Percentiles rank a stretch among this genome's conserved stretches.
phyloP scores from a whole-genome alignment of 2,113 vertebrate species.

The Pteronura brasiliensis region DNA sequence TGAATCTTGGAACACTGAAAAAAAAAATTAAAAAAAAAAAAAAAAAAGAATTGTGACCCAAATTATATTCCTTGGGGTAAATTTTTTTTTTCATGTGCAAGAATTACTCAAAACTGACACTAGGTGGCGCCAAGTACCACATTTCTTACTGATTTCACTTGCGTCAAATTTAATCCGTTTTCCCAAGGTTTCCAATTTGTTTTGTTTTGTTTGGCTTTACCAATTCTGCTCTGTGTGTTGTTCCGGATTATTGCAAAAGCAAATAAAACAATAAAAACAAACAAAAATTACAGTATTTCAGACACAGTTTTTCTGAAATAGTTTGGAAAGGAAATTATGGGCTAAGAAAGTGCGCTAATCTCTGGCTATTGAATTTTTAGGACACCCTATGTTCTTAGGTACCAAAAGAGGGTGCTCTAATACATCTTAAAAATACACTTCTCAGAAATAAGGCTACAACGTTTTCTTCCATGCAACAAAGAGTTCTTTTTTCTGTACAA shows the following conservation, averaged over 20 bases:
- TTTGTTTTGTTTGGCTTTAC: neutral
- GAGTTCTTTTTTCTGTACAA: neutral
- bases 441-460: neutral
- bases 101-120: neutral
- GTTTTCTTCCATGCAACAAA: neutral
- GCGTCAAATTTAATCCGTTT: neutral
- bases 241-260: neutral
- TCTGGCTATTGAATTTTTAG: neutral
- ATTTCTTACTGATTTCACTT: neutral
- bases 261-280: neutral
- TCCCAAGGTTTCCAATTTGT: neutral
- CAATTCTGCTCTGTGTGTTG: neutral
- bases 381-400: neutral
- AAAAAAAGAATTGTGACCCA: neutral
- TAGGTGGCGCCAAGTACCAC: slow-evolving; percentile 40
- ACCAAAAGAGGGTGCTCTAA: slow-evolving; percentile 39
- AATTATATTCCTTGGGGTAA: neutral
- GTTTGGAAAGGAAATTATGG: neutral
- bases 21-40: too few species aligned
- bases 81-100: neutral
- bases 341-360: neutral
- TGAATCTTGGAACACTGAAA: too few species aligned
- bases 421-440: neutral
- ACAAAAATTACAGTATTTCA: neutral
- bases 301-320: neutral